phyloP scores from a whole-genome alignment of 2,888 invertebrate genomes.

The Ormyrus pomaceus region DNA sequence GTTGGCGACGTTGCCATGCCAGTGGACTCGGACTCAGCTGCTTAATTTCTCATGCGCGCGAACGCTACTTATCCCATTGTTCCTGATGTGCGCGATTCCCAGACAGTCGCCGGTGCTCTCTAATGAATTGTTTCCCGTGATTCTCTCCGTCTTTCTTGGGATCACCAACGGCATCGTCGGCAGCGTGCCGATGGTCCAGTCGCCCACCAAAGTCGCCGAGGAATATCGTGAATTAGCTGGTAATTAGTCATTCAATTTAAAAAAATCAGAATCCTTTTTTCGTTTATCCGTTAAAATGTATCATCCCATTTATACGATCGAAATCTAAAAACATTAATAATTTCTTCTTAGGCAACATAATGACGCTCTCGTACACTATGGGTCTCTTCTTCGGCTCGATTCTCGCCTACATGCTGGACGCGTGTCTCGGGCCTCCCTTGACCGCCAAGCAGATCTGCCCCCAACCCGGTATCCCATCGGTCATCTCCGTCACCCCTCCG shows the following conservation, averaged over 20 bases:
- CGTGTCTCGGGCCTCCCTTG: constrained; percentile 69
- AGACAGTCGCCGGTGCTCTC: constrained; percentile 84
- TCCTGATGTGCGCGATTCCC: constrained; percentile 89
- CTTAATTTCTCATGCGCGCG: constrained; percentile 86
- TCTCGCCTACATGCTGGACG: constrained; percentile 87
- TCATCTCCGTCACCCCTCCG: constrained; percentile 16
- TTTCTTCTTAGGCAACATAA: constrained; percentile 86
- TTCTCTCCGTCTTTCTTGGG: constrained; percentile 84
- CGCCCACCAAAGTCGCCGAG: constrained; percentile 90
- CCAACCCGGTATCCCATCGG: constrained; percentile 60
- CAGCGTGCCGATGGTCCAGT: constrained; percentile 94
- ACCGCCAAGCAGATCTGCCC: constrained; percentile 70
- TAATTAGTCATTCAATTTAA: constrained; percentile 67
- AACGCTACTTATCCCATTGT: constrained; percentile 86
- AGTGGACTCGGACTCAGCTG: constrained; percentile 89
- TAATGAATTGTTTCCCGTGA: constrained; percentile 81
- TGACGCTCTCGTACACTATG: constrained; percentile 93
- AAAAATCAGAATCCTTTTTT: too few species aligned
- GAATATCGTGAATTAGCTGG: constrained; percentile 92
- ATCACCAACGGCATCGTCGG: constrained; percentile 92
- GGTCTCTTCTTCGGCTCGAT: constrained; percentile 90
- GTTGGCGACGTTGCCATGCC: constrained; percentile 87
- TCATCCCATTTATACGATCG: neutral
- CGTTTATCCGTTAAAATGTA: too few species aligned
- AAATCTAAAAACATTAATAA: neutral